Evolutionary conservation across 2,113 vertebrate genomes (phyloP).

Genomic region (Oxygymnocypris stewartii): DNA sequence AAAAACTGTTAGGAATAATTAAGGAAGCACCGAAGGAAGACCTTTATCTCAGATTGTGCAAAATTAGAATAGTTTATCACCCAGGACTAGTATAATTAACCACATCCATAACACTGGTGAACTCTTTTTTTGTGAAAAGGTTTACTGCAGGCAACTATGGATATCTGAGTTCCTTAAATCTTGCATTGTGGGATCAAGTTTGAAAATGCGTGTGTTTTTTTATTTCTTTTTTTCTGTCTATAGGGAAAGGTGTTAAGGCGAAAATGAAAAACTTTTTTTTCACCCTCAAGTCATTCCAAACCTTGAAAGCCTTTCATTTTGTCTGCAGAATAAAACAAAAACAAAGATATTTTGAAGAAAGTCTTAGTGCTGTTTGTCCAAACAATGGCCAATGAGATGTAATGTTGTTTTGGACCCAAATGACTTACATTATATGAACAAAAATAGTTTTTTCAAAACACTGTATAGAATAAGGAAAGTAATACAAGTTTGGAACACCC

Average conservation of each 20-base stretch:
- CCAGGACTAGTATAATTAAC: conserved; percentile 39
- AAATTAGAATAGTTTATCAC: conserved; percentile 50
- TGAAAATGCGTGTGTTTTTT: not conserved
- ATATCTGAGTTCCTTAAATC: not conserved
- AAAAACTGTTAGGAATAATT: conserved; percentile 49
- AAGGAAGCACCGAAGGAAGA: conserved; percentile 39
- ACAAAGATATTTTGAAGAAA: too few relatives aligned
- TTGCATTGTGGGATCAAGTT: not conserved
- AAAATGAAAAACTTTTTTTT: not conserved
- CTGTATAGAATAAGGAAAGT: not conserved
- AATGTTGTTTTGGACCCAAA: not conserved
- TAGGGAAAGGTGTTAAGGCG: not conserved
- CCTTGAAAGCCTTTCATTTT: too few relatives aligned
- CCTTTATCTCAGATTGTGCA: conserved; percentile 30
- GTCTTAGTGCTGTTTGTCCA: too few relatives aligned
- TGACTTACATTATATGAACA: not conserved
- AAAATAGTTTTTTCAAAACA: not conserved
- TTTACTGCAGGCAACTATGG: not conserved
- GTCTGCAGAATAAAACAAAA: too few relatives aligned
- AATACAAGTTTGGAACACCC: not conserved
- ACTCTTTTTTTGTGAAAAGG: conserved; percentile 1
- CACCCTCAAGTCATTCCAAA: not conserved
- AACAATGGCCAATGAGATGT: too few relatives aligned
- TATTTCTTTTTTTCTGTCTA: not conserved
- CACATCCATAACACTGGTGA: conserved; percentile 40